Percentiles rank a stretch among this genome's conserved stretches.
These are phyloP conservation scores for Hirtodrosophila duncani DNA, from an alignment of 2,888 invertebrate species.

Conservation along the genomic window DNA sequence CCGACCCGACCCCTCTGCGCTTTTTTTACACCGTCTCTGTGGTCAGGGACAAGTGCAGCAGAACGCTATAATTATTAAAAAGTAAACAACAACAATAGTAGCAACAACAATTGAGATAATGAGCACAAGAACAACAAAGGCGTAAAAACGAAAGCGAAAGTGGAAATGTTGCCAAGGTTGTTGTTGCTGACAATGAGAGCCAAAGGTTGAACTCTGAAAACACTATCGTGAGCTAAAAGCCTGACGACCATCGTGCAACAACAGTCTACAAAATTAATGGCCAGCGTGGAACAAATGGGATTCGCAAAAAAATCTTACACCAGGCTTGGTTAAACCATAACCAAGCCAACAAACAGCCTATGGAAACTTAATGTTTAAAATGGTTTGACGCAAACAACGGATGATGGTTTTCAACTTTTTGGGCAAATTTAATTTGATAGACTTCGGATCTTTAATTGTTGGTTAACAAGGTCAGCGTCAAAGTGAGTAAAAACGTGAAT, in stretches of 20 bases:
- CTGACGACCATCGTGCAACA: no score
- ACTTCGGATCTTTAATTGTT: no score
- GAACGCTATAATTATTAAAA: slow-evolving; percentile 62
- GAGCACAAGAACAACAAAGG: slow-evolving; percentile 39
- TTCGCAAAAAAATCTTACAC: slow-evolving; percentile 22
- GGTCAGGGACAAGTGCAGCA: slow-evolving; percentile 69
- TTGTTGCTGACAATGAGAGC: slow-evolving; percentile 42
- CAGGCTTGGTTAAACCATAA: slow-evolving; percentile 33
- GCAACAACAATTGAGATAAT: slow-evolving; percentile 63
- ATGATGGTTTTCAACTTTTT: no score
- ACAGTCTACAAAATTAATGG: slow-evolving; percentile 63
- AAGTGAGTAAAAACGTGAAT: no score
- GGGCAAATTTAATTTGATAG: no score
- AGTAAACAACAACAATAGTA: slow-evolving; percentile 41
- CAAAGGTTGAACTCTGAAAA: slow-evolving; percentile 24
- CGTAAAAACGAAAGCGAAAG: slow-evolving; percentile 35
- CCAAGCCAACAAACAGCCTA: neutral
- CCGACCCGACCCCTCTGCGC: neutral
- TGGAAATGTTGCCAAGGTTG: slow-evolving; percentile 52
- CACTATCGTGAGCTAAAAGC: slow-evolving; percentile 4
- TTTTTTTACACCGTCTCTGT: slow-evolving; percentile 17
- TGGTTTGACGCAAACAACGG: no score
- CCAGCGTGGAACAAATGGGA: slow-evolving; percentile 49
- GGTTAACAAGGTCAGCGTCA: no score
- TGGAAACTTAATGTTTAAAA: no score